These are phyloP conservation scores for Phasianus colchicus DNA, from an alignment of 2,113 vertebrate genomes.

Conservation along the genomic window DNA sequence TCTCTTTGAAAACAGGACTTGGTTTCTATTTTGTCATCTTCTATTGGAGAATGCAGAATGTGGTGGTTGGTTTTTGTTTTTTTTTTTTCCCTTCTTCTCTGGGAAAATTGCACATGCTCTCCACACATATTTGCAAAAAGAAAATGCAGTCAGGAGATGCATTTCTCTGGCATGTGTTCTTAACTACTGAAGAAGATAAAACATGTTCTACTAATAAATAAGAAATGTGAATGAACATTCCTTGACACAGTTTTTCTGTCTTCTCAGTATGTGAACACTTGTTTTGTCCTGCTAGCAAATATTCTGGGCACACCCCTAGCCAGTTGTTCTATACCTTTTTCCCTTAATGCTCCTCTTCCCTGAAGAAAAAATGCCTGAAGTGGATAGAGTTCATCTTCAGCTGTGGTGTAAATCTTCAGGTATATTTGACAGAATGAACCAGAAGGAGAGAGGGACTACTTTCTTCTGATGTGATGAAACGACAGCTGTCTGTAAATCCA, in stretches of 20 bases:
- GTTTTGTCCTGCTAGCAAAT: constrained; percentile 1
- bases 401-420: constrained; percentile 34
- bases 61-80: neutral
- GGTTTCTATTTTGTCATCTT: neutral
- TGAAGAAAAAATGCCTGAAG: neutral
- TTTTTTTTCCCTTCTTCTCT: neutral
- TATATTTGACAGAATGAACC: constrained; percentile 21
- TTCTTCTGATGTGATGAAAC: neutral
- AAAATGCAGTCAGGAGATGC: neutral
- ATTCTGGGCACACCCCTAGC: neutral
- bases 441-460: neutral
- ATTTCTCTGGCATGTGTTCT: neutral
- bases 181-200: neutral
- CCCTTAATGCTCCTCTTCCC: neutral
- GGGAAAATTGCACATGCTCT: neutral
- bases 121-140: accelerated
- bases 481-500: neutral
- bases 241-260: neutral
- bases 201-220: neutral
- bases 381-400: neutral
- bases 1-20: neutral
- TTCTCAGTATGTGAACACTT: neutral
- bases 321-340: neutral
- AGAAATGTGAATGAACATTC: neutral
- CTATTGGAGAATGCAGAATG: neutral